Conservation (phyloP, 2,888 invertebrate species). For the Cheilosia vernalis region DNA sequence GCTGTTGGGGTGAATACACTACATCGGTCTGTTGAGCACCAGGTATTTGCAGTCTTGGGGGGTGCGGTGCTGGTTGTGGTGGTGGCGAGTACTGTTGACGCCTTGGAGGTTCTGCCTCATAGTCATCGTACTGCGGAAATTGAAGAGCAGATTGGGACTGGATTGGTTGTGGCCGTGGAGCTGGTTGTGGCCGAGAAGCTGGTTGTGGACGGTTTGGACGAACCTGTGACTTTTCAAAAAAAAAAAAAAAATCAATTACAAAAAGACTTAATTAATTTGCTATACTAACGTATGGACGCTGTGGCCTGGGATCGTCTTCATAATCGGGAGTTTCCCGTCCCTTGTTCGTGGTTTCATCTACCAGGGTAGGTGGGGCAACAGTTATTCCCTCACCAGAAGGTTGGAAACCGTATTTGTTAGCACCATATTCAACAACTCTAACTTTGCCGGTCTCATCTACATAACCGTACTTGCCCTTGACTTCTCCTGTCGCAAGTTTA, state of each 20-base stretch:
- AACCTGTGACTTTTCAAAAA: constrained; percentile 2
- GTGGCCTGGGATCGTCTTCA: constrained; percentile 82
- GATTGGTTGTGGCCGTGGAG: constrained; percentile 79
- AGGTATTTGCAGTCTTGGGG: constrained; percentile 81
- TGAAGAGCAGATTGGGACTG: constrained; percentile 79
- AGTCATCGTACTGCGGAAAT: constrained; percentile 81
- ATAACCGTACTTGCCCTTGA: constrained; percentile 95
- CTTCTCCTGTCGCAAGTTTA: constrained; percentile 91
- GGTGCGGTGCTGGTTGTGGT: constrained; percentile 78
- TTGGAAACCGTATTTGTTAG: constrained; percentile 94
- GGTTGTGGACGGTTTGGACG: constrained; percentile 76
- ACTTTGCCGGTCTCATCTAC: constrained; percentile 92
- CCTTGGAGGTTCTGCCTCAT: constrained; percentile 79
- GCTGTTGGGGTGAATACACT: constrained; percentile 81
- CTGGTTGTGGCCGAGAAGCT: constrained; percentile 78
- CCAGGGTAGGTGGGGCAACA: constrained; percentile 86
- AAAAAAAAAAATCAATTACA: background rate
- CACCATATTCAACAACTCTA: constrained; percentile 94
- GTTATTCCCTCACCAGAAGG: constrained; percentile 94
- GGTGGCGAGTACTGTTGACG: constrained; percentile 77
- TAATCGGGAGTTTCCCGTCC: constrained; percentile 83
- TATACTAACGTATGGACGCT: constrained; percentile 80
- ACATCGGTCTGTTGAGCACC: constrained; percentile 82
- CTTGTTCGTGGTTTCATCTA: constrained; percentile 84
- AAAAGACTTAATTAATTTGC: background rate